These are phyloP conservation scores for Tarsius wallacei DNA, from an alignment of 2,797 vertebrate species.

Conservation along the genomic window DNA sequence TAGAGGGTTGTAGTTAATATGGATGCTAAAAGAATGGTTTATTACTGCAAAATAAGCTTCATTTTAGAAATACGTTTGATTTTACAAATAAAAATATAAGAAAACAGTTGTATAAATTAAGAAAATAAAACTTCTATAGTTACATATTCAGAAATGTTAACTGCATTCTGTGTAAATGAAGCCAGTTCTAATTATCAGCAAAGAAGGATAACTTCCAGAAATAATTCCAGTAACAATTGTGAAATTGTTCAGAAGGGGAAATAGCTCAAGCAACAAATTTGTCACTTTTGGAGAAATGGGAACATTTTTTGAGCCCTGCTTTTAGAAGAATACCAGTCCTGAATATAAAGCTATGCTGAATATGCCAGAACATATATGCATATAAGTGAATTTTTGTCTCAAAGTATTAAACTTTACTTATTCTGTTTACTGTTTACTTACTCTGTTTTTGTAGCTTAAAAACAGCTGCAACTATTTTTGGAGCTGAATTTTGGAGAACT, in stretches of 20 bases:
- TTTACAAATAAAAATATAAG: conserved; percentile 30
- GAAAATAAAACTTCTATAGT: conserved; percentile 69
- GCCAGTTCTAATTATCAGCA: neutral
- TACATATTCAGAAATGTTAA: conserved; percentile 59
- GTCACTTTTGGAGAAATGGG: conserved; percentile 42
- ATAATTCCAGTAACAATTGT: neutral
- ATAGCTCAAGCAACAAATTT: conserved; percentile 6
- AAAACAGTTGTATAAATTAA: conserved; percentile 49
- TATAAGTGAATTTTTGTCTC: neutral
- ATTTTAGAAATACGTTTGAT: conserved; percentile 2
- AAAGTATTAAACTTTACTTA: neutral
- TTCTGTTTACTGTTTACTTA: neutral
- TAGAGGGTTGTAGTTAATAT: neutral
- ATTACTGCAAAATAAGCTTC: conserved; percentile 14
- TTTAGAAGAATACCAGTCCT: neutral
- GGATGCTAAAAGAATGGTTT: conserved; percentile 26
- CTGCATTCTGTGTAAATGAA: conserved; percentile 19
- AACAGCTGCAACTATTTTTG: neutral
- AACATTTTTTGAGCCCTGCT: neutral
- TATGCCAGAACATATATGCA: neutral
- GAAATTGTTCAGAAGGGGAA: neutral
- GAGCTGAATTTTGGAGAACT: neutral
- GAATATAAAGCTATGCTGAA: neutral
- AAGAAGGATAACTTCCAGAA: conserved; percentile 41
- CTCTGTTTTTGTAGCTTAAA: conserved; percentile 29